Conservation (phyloP, 2,888 invertebrate species). For the Protonemura montana region DNA sequence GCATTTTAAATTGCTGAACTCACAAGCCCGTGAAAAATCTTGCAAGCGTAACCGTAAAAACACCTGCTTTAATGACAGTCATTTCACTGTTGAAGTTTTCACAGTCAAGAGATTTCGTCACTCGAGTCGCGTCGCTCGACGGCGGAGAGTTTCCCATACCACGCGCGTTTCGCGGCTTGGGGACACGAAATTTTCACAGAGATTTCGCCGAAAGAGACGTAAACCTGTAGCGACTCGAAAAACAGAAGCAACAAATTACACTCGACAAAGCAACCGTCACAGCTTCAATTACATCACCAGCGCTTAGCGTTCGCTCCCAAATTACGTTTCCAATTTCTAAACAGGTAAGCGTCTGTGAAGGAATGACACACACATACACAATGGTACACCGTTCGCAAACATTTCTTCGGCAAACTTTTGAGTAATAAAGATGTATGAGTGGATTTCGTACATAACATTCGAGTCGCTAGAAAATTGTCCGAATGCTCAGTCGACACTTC, state of each 20-base stretch:
- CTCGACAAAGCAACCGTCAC: not conserved
- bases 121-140: not conserved
- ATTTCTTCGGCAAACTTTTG: not conserved
- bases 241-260: not conserved
- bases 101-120: conserved; percentile 13
- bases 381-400: not conserved
- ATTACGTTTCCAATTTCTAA: not conserved
- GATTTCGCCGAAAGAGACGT: not conserved
- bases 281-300: not conserved
- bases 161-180: not conserved
- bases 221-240: not conserved
- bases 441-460: not conserved
- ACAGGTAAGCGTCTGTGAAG: not conserved
- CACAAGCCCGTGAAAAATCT: conserved; percentile 31
- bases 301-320: not conserved
- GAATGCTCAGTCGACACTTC: not conserved
- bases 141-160: not conserved
- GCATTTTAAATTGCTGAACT: conserved; percentile 15
- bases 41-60: conserved; percentile 26
- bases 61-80: conserved; percentile 35
- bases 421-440: not conserved
- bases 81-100: conserved; percentile 14
- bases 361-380: not conserved
- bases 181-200: not conserved
- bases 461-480: not conserved